Evolutionary conservation across 1,140 invertebrate genomes (phyloP).

Genomic region (honey bee (Apis mellifera)): Amel_HAv3.1 CM009932.2:9784001-9784500

Average conservation of each 20-base stretch:
- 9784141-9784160: conserved; percentile 77
- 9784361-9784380: not conserved
- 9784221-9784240: conserved; percentile 66
- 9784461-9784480: too few species aligned
- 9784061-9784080: not conserved
- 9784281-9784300: conserved; percentile 71
- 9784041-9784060: too few species aligned
- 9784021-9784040: not conserved
- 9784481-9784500: too few species aligned
- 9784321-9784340: conserved; percentile 30
- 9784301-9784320: conserved; percentile 50
- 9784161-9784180: conserved; percentile 53
- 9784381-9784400: not conserved
- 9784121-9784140: conserved; percentile 63
- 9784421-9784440: too few species aligned
- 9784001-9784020: not conserved
- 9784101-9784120: conserved; percentile 50
- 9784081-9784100: conserved; percentile 3
- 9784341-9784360: not conserved
- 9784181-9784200: conserved; percentile 52
- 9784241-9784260: conserved; percentile 73
- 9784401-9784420: too few species aligned
- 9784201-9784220: conserved; percentile 55
- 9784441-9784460: too few species aligned
- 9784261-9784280: conserved; percentile 70